Conservation (phyloP, 1,140 invertebrate species). For the Choristoneura fumiferana region DNA sequence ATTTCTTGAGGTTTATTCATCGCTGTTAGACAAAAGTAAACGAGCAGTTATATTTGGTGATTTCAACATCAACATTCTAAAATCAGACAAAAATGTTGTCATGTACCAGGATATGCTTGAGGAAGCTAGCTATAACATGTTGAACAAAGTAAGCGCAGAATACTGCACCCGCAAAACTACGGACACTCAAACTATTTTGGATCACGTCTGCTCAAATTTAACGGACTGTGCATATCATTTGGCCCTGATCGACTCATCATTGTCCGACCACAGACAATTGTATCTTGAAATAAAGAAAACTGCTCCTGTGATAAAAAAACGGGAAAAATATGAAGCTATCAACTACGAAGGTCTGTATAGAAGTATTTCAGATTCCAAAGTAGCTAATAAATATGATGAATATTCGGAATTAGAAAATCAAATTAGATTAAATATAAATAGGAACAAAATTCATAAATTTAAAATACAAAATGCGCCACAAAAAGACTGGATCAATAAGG, state of each 20-base stretch:
- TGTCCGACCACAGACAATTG: slow-evolving; percentile 37
- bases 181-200: background rate
- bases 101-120: background rate
- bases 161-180: slow-evolving; percentile 12
- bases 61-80: slow-evolving; percentile 24
- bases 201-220: slow-evolving; percentile 31
- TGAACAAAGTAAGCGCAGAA: slow-evolving; percentile 8
- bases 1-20: slow-evolving; percentile 12
- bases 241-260: slow-evolving; percentile 28
- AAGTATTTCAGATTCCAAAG: background rate
- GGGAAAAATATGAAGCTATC: slow-evolving; percentile 22
- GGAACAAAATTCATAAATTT: slow-evolving; percentile 27
- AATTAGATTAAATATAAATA: slow-evolving; percentile 20
- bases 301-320: slow-evolving; percentile 12
- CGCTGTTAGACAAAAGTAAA: slow-evolving; percentile 21
- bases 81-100: background rate
- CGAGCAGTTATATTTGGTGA: slow-evolving; percentile 22
- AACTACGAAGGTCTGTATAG: slow-evolving; percentile 29
- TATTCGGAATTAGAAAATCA: slow-evolving; percentile 22
- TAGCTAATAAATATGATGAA: slow-evolving; percentile 16
- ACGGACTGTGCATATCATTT: slow-evolving; percentile 24
- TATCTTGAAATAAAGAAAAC: slow-evolving; percentile 25
- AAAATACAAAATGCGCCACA: slow-evolving; percentile 32
- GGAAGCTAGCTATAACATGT: slow-evolving; percentile 7
- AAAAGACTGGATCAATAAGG: slow-evolving; percentile 39